Evolutionary conservation across 2,797 vertebrate genomes (phyloP).

Genomic region (Acridotheres tristis): DNA sequence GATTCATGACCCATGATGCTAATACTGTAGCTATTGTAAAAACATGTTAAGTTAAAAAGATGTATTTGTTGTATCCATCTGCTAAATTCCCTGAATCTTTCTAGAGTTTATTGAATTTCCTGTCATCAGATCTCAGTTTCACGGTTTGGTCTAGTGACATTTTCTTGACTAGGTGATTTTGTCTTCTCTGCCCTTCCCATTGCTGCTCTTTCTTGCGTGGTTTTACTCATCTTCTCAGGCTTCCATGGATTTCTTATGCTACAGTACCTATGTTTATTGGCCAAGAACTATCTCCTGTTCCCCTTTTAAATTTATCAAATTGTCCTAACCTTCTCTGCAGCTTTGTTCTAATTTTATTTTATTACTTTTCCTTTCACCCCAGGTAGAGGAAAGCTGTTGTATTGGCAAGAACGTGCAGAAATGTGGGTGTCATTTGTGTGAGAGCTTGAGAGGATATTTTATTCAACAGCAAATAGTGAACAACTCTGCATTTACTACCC

Average conservation of each 20-base stretch:
- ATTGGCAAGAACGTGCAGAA: neutral
- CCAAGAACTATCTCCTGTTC: neutral
- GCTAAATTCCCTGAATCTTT: neutral
- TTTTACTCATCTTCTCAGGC: neutral
- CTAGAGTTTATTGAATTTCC: neutral
- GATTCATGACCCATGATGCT: constrained; percentile 3
- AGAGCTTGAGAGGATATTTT: neutral
- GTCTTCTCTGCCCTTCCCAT: neutral
- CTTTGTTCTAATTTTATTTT: neutral
- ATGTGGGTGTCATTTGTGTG: neutral
- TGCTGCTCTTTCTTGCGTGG: neutral
- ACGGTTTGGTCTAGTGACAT: neutral
- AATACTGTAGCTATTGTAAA: constrained; percentile 15
- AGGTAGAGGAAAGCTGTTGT: neutral
- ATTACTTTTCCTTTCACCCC: neutral
- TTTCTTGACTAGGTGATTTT: neutral
- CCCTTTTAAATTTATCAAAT: neutral
- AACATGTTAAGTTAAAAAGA: constrained; percentile 13
- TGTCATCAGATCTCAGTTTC: neutral
- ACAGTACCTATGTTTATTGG: neutral
- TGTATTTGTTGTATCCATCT: neutral
- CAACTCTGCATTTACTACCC: neutral
- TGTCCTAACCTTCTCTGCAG: neutral
- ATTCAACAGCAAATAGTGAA: neutral
- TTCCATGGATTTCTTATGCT: neutral